Percentiles rank a stretch among this genome's conserved stretches.
phyloP scores from a whole-genome alignment of 2,888 invertebrate species.

The Mechanitis messenoides region DNA sequence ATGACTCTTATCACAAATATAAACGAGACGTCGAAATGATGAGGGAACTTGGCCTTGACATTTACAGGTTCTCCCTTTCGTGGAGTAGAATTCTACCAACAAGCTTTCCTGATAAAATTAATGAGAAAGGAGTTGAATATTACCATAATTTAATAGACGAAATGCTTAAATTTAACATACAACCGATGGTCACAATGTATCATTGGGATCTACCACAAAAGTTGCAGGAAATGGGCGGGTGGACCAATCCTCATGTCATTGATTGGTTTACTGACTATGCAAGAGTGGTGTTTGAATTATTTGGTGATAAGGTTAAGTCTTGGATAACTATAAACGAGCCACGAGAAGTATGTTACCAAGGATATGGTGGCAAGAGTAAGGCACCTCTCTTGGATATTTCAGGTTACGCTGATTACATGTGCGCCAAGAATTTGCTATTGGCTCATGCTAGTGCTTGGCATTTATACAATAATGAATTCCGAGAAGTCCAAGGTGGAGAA shows the following conservation, averaged over 20 bases:
- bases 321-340: conserved; percentile 79
- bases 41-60: conserved; percentile 55
- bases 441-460: conserved; percentile 73
- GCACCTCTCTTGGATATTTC: conserved; percentile 49
- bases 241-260: conserved; percentile 54
- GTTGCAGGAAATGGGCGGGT: conserved; percentile 72
- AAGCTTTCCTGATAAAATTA: conserved; percentile 68
- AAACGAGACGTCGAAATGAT: conserved; percentile 68
- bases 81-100: conserved; percentile 79
- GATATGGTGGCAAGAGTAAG: conserved; percentile 51
- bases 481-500: conserved; percentile 51
- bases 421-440: conserved; percentile 60
- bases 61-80: conserved; percentile 74
- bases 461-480: conserved; percentile 51
- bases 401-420: conserved; percentile 67
- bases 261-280: conserved; percentile 66
- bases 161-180: conserved; percentile 74
- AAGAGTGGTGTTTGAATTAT: conserved; percentile 46
- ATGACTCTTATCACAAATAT: conserved; percentile 76
- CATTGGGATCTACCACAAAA: conserved; percentile 66
- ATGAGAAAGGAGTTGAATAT: conserved; percentile 74
- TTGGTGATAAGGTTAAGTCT: conserved; percentile 65
- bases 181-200: conserved; percentile 73
- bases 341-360: conserved; percentile 44
- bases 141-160: conserved; percentile 78